Base-by-base conservation (phyloP, 2,113 vertebrate genomes). In the Leptobrachium ailaonicum region DNA sequence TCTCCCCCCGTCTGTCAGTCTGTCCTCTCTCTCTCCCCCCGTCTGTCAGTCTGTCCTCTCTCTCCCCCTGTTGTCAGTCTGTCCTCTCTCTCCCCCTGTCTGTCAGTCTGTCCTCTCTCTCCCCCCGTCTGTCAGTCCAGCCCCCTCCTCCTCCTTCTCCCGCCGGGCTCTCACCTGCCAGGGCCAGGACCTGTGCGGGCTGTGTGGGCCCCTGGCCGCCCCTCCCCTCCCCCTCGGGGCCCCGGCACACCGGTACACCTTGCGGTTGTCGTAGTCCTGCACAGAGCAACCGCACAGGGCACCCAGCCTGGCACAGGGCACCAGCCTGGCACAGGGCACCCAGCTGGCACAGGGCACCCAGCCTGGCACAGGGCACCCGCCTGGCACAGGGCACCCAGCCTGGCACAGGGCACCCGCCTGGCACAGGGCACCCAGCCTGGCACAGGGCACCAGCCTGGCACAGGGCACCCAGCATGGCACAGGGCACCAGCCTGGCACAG, bases 181-280 rank as follows among this genome's bases (percentile, higher is more conserved):
- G 93, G 86, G 95, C 96, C 92, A 98, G 94, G 89, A 98, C 96
- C 91, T 96, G 95, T 90, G 96, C 96, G 91, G 94, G 94, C 91
- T 94, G 92, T 82, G 81, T 83, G 77, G 87, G 83, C 45, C 82
- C 84, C 12, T 10, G 12, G 70, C 56, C 58, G 20, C 45, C 87
- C 74, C 83, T 84, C 41, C 78, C 83, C 58, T 82, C 83, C 13
- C 82, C 81, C 54, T 67, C 79, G 1, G 90, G 89, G 90, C 90
- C 94, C 90, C 95, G 90, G 94, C 95, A 93, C 86, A 96, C 96
- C 66, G 95, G 95, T 97, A 97, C 87, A 98, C 95, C 96, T 97
- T 97, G 95, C 95, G 95, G 92, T 95, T 93, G 92, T 97, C 95
- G 93, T 97, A 97, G 92, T 98, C 96, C 20, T n/a, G n/a, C n/a